A percentile compares a stretch with the other conserved stretches of the same genome.
Evolutionary conservation across 2,113 vertebrate species (phyloP).

Genomic region (Thinocorus orbignyianus): DNA sequence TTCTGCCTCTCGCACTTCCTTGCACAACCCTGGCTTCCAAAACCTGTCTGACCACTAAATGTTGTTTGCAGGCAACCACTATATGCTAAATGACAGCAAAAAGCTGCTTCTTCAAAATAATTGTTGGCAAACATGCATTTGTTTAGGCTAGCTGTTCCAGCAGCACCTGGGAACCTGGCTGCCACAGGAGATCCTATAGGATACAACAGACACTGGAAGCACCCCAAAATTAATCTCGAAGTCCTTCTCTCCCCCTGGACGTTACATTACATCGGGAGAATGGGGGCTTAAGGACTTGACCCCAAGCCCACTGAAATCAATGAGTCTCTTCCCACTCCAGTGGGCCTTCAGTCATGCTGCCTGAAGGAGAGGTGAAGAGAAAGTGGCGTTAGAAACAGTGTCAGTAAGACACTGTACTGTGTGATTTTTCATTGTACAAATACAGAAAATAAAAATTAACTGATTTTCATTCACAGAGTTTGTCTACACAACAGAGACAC

Average conservation of each 20-base stretch:
- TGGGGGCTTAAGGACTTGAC: not conserved
- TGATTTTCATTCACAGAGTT: not conserved
- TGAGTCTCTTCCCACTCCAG: not conserved
- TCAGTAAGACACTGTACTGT: not conserved
- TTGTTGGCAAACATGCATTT: not conserved
- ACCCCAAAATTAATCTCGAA: not conserved
- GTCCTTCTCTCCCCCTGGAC: not conserved
- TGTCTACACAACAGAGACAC: not conserved
- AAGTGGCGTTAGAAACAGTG: not conserved
- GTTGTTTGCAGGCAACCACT: not conserved
- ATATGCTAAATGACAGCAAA: not conserved
- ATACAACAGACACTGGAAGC: not conserved
- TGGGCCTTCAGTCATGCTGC: not conserved
- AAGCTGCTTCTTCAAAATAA: not conserved
- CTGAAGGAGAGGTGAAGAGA: not conserved
- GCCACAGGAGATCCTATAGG: not conserved
- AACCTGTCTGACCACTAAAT: not conserved
- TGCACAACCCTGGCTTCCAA: not conserved
- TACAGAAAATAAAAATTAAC: not conserved
- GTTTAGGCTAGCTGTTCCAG: not conserved
- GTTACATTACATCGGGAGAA: not conserved
- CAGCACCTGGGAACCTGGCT: not conserved
- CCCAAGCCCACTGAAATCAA: not conserved
- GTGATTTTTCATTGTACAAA: not conserved
- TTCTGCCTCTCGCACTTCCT: not conserved